Percentiles rank a stretch among this genome's conserved stretches.
Conservation (phyloP, 1,140 invertebrate genomes). For the Lutraria rhynchaena region DNA sequence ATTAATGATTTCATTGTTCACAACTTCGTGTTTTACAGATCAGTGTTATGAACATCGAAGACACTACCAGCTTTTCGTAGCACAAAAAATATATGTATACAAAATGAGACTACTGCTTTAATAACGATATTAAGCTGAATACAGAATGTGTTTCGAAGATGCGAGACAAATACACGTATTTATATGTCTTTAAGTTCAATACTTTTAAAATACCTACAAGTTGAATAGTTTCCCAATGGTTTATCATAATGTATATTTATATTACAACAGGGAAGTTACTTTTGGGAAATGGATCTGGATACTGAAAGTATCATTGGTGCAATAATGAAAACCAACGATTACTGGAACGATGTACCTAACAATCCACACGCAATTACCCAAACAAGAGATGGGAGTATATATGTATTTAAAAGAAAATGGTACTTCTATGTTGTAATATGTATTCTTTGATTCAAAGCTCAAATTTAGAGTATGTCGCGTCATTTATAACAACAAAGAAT, state of each 20-base stretch:
- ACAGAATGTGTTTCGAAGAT: neutral
- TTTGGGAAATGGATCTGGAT: slow-evolving; percentile 29
- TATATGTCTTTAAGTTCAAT: neutral
- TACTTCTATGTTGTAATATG: no score
- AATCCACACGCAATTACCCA: slow-evolving; percentile 27
- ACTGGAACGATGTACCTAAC: slow-evolving; percentile 8
- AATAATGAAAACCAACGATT: slow-evolving; percentile 18
- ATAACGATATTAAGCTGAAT: no score
- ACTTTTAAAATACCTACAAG: neutral
- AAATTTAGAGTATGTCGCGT: no score
- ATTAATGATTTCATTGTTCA: no score
- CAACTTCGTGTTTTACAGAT: no score
- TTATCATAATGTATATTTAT: neutral
- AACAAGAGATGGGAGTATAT: slow-evolving; percentile 15
- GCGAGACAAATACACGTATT: neutral
- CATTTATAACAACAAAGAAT: no score
- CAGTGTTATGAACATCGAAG: no score
- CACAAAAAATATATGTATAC: no score
- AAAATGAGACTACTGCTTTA: no score
- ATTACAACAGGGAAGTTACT: slow-evolving; percentile 35
- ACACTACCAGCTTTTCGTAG: no score
- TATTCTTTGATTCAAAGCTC: no score
- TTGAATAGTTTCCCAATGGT: neutral
- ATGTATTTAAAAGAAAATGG: slow-evolving; percentile 32
- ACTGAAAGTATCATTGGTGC: neutral